phyloP scores from a whole-genome alignment of 2,888 invertebrate species.

The Ecliptopera silaceata region DNA sequence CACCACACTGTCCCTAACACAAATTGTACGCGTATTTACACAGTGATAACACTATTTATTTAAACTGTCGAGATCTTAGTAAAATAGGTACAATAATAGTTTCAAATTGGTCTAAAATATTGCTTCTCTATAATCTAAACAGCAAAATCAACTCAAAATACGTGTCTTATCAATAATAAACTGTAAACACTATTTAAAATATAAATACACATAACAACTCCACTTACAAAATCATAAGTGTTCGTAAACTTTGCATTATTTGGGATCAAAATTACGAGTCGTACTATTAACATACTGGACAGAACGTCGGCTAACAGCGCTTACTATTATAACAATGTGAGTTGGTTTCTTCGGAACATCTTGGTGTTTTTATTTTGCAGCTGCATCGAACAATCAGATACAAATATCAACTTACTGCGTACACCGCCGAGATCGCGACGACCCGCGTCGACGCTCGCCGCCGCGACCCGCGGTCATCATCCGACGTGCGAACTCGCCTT shows the following conservation, averaged over 20 bases:
- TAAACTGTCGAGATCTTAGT: slow-evolving; percentile 26
- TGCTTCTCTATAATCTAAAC: slow-evolving; percentile 58
- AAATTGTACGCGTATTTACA: slow-evolving; percentile 42
- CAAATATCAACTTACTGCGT: slow-evolving; percentile 76
- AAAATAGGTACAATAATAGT: slow-evolving; percentile 20
- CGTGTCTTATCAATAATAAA: slow-evolving; percentile 62
- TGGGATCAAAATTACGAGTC: slow-evolving; percentile 38
- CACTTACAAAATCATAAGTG: slow-evolving; percentile 52
- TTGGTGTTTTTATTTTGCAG: slow-evolving; percentile 77
- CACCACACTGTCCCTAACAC: slow-evolving; percentile 47
- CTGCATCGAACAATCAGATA: slow-evolving; percentile 73
- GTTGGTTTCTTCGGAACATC: slow-evolving; percentile 54
- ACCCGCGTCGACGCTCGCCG: slow-evolving; percentile 45
- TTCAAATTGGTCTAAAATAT: slow-evolving; percentile 45
- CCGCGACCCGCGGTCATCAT: slow-evolving; percentile 64
- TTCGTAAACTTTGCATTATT: slow-evolving; percentile 26
- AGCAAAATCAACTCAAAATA: slow-evolving; percentile 64
- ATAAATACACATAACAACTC: slow-evolving; percentile 54
- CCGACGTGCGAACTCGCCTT: slow-evolving; percentile 68
- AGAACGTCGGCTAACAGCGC: slow-evolving; percentile 71
- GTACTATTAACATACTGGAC: slow-evolving; percentile 60
- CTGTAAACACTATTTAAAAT: slow-evolving; percentile 69
- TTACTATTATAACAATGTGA: slow-evolving; percentile 57
- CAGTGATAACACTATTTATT: slow-evolving; percentile 34
- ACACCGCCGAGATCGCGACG: slow-evolving; percentile 48